Conservation (phyloP, 2,888 invertebrate species). For the Rhagonycha fulva region DNA sequence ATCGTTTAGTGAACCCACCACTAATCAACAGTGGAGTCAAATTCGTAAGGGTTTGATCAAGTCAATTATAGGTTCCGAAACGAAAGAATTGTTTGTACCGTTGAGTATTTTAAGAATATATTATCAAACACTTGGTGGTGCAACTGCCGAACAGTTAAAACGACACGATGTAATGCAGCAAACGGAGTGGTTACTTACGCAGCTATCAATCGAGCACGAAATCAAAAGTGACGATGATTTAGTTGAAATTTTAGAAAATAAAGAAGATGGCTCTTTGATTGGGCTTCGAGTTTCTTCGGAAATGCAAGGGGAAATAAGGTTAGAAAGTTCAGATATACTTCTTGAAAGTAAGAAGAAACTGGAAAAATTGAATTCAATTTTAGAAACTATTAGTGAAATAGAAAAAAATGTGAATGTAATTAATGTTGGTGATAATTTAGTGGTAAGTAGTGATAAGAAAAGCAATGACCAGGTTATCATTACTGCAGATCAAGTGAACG, state of each 20-base stretch:
- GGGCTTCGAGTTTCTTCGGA: not conserved
- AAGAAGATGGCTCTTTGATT: not conserved
- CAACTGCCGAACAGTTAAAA: slow-evolving; percentile 40
- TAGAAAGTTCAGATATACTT: not conserved
- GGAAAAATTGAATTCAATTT: slow-evolving; percentile 36
- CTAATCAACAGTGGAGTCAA: slow-evolving; percentile 49
- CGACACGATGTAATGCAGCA: slow-evolving; percentile 45
- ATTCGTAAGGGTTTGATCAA: slow-evolving; percentile 49
- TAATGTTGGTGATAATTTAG: slow-evolving; percentile 39
- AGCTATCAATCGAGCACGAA: slow-evolving; percentile 47
- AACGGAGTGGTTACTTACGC: slow-evolving; percentile 50
- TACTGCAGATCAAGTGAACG: slow-evolving; percentile 34
- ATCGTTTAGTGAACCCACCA: slow-evolving; percentile 34
- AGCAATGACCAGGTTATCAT: slow-evolving; percentile 38
- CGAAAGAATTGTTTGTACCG: slow-evolving; percentile 48
- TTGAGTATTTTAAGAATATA: slow-evolving; percentile 50
- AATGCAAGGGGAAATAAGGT: not conserved
- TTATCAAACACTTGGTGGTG: slow-evolving; percentile 49
- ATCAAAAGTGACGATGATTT: slow-evolving; percentile 43
- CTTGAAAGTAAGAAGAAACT: slow-evolving; percentile 28
- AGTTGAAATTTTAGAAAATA: slow-evolving; percentile 10
- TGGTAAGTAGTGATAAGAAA: slow-evolving; percentile 36
- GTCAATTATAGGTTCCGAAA: slow-evolving; percentile 48
- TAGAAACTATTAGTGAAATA: slow-evolving; percentile 37
- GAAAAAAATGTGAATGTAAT: slow-evolving; percentile 37